These are phyloP conservation scores for Tauraco hartlaubi DNA, from an alignment of 2,797 vertebrate species.

Conservation along the genomic window DNA sequence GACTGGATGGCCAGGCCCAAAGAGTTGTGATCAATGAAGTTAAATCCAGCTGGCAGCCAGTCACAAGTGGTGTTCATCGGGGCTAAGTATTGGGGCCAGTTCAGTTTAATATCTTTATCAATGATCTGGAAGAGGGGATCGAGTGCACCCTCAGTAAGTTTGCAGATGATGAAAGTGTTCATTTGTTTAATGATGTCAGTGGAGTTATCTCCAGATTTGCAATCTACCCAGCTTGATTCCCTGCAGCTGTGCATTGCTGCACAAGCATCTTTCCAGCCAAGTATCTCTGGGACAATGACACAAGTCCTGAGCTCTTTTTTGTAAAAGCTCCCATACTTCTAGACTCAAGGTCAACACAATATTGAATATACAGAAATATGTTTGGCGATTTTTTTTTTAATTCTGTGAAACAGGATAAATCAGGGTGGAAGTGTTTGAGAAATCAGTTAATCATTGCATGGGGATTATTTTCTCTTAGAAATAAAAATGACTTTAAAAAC, in stretches of 20 bases:
- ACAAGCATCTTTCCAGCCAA: not conserved
- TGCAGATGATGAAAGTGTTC: not conserved
- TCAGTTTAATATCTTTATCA: too few species aligned
- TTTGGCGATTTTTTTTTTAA: not conserved
- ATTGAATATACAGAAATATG: not conserved
- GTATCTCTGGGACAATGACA: not conserved
- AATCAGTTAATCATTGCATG: not conserved
- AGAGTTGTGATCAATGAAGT: too few species aligned
- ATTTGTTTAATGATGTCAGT: not conserved
- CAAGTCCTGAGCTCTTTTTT: not conserved
- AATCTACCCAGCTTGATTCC: not conserved
- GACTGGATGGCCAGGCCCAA: too few species aligned
- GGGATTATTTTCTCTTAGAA: not conserved
- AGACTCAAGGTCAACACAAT: not conserved
- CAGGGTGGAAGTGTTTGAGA: not conserved
- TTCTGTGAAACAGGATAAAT: not conserved
- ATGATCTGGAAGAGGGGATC: too few species aligned
- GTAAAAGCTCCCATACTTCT: not conserved
- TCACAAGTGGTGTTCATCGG: too few species aligned
- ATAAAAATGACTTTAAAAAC: not conserved
- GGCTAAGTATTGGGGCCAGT: too few species aligned
- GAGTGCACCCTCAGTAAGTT: too few species aligned
- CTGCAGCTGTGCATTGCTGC: accelerated
- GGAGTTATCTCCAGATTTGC: not conserved
- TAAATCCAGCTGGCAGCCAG: too few species aligned